phyloP scores from a whole-genome alignment of 2,797 vertebrate species.

The Sebastes vulpes region DNA sequence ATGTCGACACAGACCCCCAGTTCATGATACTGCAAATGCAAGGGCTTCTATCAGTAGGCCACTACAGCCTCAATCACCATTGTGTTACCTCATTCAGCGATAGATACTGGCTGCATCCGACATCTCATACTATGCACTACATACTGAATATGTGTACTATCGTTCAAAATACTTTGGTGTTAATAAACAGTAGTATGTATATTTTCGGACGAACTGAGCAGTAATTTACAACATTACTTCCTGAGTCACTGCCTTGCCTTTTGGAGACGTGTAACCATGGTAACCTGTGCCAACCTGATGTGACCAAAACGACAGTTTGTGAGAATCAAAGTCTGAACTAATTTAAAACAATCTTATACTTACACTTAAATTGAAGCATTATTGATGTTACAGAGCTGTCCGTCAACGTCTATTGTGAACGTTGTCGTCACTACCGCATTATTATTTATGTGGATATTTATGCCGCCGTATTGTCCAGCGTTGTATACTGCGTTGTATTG shows the following conservation, averaged over 20 bases:
- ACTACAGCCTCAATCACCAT: not conserved
- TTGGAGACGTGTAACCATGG: not conserved
- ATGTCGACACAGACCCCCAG: not conserved
- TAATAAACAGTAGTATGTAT: not conserved
- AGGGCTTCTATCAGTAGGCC: not conserved
- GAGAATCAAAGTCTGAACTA: not conserved
- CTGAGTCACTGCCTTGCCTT: not conserved
- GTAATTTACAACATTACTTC: too few relatives aligned
- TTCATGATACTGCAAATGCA: not conserved
- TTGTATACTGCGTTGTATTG: accelerated
- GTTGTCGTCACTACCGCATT: not conserved
- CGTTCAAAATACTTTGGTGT: not conserved
- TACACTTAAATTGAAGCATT: accelerated
- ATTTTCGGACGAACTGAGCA: not conserved
- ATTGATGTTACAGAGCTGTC: not conserved
- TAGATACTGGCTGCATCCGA: too few relatives aligned
- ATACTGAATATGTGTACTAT: not conserved
- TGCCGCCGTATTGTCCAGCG: too few relatives aligned
- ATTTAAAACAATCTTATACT: not conserved
- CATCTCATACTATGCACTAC: not conserved
- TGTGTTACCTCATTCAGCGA: too few relatives aligned
- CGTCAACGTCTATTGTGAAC: not conserved
- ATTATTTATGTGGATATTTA: too few relatives aligned
- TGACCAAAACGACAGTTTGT: not conserved
- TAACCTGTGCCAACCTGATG: not conserved